Evolutionary conservation across 2,888 invertebrate genomes (phyloP).

Genomic region (Drosophila yooni): DNA sequence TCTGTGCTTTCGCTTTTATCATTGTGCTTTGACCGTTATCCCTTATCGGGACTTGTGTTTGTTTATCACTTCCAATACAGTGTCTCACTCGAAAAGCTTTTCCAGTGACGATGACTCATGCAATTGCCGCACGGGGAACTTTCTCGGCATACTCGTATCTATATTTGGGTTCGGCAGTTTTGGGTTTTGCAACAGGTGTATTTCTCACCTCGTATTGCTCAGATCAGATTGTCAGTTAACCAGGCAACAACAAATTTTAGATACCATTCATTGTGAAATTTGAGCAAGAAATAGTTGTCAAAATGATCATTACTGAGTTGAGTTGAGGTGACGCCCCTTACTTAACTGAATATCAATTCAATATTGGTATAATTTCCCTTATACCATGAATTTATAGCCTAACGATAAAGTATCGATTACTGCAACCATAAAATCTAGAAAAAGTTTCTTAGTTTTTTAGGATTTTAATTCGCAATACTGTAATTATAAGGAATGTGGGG

Average conservation of each 20-base stretch:
- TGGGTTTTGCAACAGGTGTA: not conserved
- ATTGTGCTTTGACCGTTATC: conserved; percentile 1
- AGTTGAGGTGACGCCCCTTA: not conserved
- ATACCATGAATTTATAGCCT: not conserved
- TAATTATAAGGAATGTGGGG: not conserved
- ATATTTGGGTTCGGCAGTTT: not conserved
- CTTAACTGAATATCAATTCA: not conserved
- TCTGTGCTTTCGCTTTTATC: not conserved
- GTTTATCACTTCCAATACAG: conserved; percentile 14
- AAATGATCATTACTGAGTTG: conserved; percentile 1
- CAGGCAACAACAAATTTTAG: not conserved
- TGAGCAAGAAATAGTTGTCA: not conserved
- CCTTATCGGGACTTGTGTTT: conserved; percentile 6
- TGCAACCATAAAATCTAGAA: not conserved
- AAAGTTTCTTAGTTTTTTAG: not conserved
- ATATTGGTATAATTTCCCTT: not conserved
- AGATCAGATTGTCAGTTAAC: not conserved
- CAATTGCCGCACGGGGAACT: conserved; percentile 3
- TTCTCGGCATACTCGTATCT: conserved; percentile 8
- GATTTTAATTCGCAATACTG: too few relatives aligned
- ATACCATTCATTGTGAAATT: conserved; percentile 2
- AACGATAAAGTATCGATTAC: not conserved
- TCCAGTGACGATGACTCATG: conserved; percentile 26
- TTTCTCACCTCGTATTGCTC: not conserved
- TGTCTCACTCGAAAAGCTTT: conserved; percentile 20